Percentiles rank a stretch among this genome's conserved stretches.
These are phyloP conservation scores for Lasioglossum albipes DNA, from an alignment of 1,140 invertebrate genomes.

Conservation along the genomic window DNA sequence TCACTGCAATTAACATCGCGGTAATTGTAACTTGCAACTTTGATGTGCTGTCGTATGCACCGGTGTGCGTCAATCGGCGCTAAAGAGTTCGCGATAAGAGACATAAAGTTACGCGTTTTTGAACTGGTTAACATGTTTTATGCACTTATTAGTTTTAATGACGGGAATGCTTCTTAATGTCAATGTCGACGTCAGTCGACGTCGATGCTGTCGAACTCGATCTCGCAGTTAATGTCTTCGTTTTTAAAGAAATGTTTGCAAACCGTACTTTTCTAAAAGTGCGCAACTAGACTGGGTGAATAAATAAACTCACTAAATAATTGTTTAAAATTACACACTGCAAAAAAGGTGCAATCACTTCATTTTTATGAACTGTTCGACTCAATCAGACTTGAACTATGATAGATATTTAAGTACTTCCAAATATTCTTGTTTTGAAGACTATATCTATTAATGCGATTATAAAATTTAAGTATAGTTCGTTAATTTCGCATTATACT, in stretches of 20 bases:
- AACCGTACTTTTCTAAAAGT: no score
- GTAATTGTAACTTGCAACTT: not conserved
- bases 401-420: no score
- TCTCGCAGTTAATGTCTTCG: slow-evolving; percentile 12
- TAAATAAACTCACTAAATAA: no score
- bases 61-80: slow-evolving; percentile 4
- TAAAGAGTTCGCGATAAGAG: slow-evolving; percentile 13
- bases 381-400: no score
- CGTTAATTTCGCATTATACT: no score
- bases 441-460: no score
- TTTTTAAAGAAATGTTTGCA: not conserved
- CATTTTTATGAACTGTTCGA: no score
- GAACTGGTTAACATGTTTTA: slow-evolving; percentile 35
- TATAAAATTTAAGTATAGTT: no score
- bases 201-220: slow-evolving; percentile 18
- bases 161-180: slow-evolving; percentile 17
- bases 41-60: not conserved
- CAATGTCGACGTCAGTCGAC: slow-evolving; percentile 11
- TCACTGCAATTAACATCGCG: not conserved
- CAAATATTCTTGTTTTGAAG: no score
- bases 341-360: no score
- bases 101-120: slow-evolving; percentile 11
- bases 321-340: no score
- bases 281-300: no score
- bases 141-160: slow-evolving; percentile 15